These are phyloP conservation scores for Oryzaephilus surinamensis DNA, from an alignment of 1,140 invertebrate genomes.

Conservation along the genomic window DNA sequence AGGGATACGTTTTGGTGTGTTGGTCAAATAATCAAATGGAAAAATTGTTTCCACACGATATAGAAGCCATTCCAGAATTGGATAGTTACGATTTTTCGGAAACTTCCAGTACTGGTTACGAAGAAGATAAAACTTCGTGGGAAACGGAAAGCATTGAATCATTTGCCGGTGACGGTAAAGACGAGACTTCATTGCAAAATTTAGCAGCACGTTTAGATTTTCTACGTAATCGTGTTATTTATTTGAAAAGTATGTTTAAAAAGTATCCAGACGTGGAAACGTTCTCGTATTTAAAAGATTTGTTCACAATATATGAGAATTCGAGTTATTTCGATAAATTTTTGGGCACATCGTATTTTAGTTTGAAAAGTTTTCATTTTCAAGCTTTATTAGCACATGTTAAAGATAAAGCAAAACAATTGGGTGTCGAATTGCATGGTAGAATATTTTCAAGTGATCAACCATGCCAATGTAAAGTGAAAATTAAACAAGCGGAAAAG, in stretches of 20 bases:
- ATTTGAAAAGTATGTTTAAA: neutral
- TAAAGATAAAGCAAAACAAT: conserved; percentile 29
- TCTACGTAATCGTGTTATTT: conserved; percentile 21
- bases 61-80: conserved; percentile 27
- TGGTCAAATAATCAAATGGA: conserved; percentile 79
- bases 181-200: conserved; percentile 30
- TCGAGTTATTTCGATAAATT: conserved; percentile 74
- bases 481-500: conserved; percentile 28
- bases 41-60: conserved; percentile 77
- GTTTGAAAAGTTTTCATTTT: conserved; percentile 32
- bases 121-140: conserved; percentile 47
- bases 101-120: conserved; percentile 42
- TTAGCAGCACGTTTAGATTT: conserved; percentile 30
- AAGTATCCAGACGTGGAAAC: neutral
- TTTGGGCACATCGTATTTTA: conserved; percentile 75
- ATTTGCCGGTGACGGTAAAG: conserved; percentile 29
- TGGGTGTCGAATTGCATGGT: conserved; percentile 29
- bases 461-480: conserved; percentile 15
- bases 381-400: conserved; percentile 26
- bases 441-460: conserved; percentile 26
- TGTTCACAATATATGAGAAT: conserved; percentile 76
- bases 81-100: conserved; percentile 52
- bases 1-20: conserved; percentile 60
- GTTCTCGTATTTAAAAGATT: conserved; percentile 55
- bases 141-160: conserved; percentile 66